Evolutionary conservation across 2,797 vertebrate species (phyloP).

Genomic region (Menidia menidia): DNA sequence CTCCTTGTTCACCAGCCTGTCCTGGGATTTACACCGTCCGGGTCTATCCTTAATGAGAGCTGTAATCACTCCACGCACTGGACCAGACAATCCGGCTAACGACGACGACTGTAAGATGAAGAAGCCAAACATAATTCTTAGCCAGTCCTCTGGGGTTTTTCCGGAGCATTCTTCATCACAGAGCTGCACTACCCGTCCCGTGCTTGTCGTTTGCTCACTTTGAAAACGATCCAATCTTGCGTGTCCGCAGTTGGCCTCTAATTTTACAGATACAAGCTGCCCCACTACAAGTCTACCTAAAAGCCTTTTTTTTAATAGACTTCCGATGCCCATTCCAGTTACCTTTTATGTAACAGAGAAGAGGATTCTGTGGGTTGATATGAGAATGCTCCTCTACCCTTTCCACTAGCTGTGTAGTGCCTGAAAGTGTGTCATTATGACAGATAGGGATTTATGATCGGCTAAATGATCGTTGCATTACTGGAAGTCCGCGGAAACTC

Average conservation of each 20-base stretch:
- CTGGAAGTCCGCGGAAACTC: neutral
- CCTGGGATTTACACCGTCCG: constrained; percentile 58
- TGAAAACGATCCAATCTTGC: constrained; percentile 58
- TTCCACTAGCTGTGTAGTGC: neutral
- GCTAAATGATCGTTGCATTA: neutral
- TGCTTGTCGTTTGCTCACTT: constrained; percentile 46
- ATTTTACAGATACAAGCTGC: constrained; percentile 36
- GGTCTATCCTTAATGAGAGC: constrained; percentile 71
- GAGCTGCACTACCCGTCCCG: constrained; percentile 34
- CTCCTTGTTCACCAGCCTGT: constrained; percentile 49
- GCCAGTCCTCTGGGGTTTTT: constrained; percentile 46
- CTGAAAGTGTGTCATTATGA: neutral
- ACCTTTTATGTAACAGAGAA: constrained; percentile 6
- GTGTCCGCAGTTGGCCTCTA: constrained; percentile 45
- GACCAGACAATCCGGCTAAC: constrained; percentile 68
- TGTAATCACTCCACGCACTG: constrained; percentile 71
- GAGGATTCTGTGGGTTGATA: neutral
- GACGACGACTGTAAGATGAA: constrained; percentile 55
- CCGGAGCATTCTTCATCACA: constrained; percentile 60
- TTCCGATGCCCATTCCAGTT: constrained; percentile 11
- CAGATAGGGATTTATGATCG: neutral
- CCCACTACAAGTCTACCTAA: constrained; percentile 24
- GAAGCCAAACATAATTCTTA: constrained; percentile 53
- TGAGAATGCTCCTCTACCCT: neutral
- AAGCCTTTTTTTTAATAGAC: constrained; percentile 18